Conservation (phyloP, 2,797 vertebrate species). For the Todus mexicanus region DNA sequence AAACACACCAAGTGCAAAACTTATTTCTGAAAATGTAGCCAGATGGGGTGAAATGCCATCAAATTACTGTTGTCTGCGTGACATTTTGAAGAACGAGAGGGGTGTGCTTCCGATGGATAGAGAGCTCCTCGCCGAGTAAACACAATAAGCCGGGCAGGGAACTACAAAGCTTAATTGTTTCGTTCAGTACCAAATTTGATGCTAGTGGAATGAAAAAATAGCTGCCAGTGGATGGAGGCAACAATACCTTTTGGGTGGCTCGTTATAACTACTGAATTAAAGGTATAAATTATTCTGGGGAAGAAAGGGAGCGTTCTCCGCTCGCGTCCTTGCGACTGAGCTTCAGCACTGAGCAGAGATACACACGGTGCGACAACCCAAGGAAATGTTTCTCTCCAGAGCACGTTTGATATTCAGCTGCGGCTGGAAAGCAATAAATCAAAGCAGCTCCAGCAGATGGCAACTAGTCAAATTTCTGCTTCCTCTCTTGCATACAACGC, state of each 20-base stretch:
- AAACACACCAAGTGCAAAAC: neutral
- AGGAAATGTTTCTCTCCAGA: conserved; percentile 14
- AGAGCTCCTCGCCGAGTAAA: neutral
- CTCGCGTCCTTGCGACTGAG: neutral
- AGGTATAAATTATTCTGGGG: neutral
- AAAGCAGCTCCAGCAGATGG: conserved; percentile 24
- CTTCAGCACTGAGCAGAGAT: neutral
- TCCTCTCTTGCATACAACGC: neutral
- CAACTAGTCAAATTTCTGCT: conserved; percentile 20
- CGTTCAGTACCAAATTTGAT: neutral
- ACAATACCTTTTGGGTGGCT: neutral
- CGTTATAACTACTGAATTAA: neutral
- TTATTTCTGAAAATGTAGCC: neutral
- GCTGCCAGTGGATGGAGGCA: neutral
- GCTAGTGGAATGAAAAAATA: neutral
- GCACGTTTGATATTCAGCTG: conserved; percentile 11
- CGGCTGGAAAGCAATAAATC: conserved; percentile 32
- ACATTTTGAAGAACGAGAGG: neutral
- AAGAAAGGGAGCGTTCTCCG: neutral
- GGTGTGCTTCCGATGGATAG: neutral
- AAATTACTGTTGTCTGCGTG: neutral
- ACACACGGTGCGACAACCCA: neutral
- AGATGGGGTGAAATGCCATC: neutral
- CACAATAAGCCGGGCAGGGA: neutral
- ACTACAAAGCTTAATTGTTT: neutral